Conservation (phyloP, 2,113 vertebrate species). For the Podarcis muralis region DNA sequence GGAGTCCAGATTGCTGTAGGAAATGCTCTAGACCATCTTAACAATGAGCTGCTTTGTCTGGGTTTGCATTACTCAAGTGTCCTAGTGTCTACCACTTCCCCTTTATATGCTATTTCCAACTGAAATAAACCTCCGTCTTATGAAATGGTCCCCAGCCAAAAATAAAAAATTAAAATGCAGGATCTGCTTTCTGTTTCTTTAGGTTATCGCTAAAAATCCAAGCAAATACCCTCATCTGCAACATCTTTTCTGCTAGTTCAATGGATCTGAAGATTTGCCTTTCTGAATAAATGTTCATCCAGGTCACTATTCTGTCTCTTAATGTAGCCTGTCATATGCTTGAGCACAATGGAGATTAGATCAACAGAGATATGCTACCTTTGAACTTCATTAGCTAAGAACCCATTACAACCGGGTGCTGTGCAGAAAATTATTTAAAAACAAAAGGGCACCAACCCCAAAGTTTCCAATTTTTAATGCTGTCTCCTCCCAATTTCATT, state of each 20-base stretch:
- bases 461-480: background rate
- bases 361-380: background rate
- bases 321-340: background rate
- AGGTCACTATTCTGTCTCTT: background rate
- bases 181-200: background rate
- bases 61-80: background rate
- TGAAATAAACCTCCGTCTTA: background rate
- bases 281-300: background rate
- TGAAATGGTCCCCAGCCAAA: background rate
- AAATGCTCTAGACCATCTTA: constrained; percentile 11
- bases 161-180: background rate
- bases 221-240: background rate
- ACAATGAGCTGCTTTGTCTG: background rate
- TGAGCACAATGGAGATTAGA: no score
- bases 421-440: background rate
- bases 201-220: background rate
- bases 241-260: background rate
- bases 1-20: background rate
- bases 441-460: background rate
- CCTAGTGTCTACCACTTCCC: constrained; percentile 1
- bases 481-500: background rate
- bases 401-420: background rate
- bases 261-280: background rate
- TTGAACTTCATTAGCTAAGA: background rate
- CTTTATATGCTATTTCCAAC: background rate